Conservation (phyloP, 2,888 invertebrate species). For the Aromia moschata region DNA sequence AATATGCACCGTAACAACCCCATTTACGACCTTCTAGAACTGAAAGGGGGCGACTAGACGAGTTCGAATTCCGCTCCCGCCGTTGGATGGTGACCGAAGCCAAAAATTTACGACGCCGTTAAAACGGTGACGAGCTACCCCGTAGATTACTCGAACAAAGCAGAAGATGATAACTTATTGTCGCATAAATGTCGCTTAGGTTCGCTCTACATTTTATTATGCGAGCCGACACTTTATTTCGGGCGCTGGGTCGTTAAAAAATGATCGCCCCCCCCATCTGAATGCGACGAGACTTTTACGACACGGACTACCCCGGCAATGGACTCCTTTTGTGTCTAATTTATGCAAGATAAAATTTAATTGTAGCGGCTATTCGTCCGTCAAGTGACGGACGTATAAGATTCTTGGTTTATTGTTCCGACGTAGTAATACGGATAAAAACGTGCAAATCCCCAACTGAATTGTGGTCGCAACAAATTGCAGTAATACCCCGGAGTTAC, state of each 20-base stretch:
- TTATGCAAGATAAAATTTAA: constrained; percentile 27
- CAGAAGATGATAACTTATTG: constrained; percentile 57
- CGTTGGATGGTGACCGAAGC: constrained; percentile 43
- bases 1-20: too few species aligned
- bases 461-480: too few species aligned
- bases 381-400: too few species aligned
- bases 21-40: too few species aligned
- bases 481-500: too few species aligned
- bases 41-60: constrained; percentile 29
- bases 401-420: too few species aligned
- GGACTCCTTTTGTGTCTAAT: constrained; percentile 23
- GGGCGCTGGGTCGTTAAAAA: constrained; percentile 22
- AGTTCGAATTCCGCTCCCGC: constrained; percentile 40
- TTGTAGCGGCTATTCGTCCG: too few species aligned
- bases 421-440: too few species aligned
- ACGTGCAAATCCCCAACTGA: too few species aligned
- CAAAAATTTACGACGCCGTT: constrained; percentile 57
- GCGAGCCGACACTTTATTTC: constrained; percentile 21
- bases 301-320: constrained; percentile 16
- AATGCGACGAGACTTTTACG: constrained; percentile 21
- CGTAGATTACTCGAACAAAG: constrained; percentile 56
- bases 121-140: constrained; percentile 56
- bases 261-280: constrained; percentile 17
- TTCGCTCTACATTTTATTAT: constrained; percentile 52
- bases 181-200: constrained; percentile 54